phyloP scores from a whole-genome alignment of 2,888 invertebrate species.

The Oscheius sp. region DNA sequence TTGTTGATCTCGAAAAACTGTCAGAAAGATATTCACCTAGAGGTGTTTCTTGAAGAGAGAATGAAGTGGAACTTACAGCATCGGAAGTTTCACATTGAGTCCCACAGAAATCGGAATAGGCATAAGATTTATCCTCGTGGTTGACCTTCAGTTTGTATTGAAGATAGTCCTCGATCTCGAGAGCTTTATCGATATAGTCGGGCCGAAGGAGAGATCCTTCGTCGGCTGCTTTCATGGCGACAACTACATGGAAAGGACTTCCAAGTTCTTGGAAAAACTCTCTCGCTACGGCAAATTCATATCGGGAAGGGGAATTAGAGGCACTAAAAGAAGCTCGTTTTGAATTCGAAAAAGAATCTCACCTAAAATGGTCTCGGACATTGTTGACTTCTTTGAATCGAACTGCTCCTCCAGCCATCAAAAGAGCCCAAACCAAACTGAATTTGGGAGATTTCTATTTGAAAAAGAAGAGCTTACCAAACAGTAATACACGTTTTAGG shows the following conservation, averaged over 20 bases:
- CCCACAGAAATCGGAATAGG: constrained; percentile 69
- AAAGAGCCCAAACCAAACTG: constrained; percentile 56
- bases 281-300: constrained; percentile 65
- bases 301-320: constrained; percentile 63
- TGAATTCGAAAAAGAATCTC: background rate
- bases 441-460: background rate
- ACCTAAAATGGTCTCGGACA: constrained; percentile 68
- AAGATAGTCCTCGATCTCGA: constrained; percentile 68
- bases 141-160: constrained; percentile 66
- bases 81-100: constrained; percentile 69
- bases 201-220: constrained; percentile 64
- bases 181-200: constrained; percentile 65
- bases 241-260: constrained; percentile 67
- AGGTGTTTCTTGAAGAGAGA: background rate
- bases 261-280: constrained; percentile 69
- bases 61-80: constrained; percentile 47
- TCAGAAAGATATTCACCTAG: constrained; percentile 63
- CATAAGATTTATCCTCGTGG: constrained; percentile 55
- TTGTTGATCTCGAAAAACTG: constrained; percentile 67
- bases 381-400: constrained; percentile 69
- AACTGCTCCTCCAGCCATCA: constrained; percentile 57
- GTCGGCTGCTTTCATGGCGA: constrained; percentile 65
- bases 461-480: constrained; percentile 42
- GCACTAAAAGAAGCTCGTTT: constrained; percentile 49
- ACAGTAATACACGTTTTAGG: constrained; percentile 54